phyloP scores from a whole-genome alignment of 1,140 invertebrate species.

The Heterodera schachtii region DNA sequence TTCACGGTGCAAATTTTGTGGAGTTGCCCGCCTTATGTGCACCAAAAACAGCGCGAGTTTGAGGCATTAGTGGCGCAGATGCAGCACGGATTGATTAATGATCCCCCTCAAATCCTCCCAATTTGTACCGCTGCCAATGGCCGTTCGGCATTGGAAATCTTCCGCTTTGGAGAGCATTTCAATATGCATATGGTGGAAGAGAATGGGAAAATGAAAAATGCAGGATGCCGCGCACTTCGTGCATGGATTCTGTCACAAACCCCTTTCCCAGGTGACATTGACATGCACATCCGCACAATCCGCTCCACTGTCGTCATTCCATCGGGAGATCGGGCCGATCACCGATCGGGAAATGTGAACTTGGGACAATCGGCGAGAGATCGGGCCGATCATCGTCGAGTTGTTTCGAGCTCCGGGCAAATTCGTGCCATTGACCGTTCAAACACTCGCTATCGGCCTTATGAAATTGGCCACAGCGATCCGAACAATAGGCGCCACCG shows the following conservation, averaged over 20 bases:
- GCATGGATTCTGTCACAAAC: conserved; percentile 7
- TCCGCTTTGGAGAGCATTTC: conserved; percentile 1
- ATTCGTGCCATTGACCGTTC: no score
- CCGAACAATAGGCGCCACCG: no score
- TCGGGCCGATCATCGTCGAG: no score
- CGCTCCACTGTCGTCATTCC: background rate
- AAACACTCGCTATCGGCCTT: no score
- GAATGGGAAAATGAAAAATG: background rate
- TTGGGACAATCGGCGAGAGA: no score
- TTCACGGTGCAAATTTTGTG: conserved; percentile 2
- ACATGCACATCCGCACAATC: background rate
- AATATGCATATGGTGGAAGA: background rate
- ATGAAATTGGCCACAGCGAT: no score
- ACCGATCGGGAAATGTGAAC: no score
- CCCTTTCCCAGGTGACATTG: background rate
- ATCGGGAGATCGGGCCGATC: background rate
- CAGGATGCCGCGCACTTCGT: background rate
- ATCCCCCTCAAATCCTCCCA: background rate
- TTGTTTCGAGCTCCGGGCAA: no score
- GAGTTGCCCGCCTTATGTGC: background rate
- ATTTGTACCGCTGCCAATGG: background rate
- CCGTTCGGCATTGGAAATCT: conserved; percentile 5
- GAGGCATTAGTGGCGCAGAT: conserved; percentile 1
- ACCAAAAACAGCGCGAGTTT: background rate
- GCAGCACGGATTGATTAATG: background rate